Conservation (phyloP, 2,113 vertebrate species). For the Microtus pennsylvanicus region DNA sequence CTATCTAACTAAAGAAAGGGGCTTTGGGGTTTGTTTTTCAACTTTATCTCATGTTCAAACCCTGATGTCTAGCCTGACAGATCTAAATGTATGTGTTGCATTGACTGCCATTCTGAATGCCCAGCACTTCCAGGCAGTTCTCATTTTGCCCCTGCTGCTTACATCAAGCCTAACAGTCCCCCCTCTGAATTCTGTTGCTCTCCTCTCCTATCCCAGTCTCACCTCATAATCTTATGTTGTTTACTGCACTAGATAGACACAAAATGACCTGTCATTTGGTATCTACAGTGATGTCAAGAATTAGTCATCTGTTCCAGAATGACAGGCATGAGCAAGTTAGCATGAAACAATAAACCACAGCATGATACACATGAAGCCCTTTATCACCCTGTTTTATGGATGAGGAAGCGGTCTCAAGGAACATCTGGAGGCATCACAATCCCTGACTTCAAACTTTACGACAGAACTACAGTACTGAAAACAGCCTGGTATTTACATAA, state of each 20-base stretch:
- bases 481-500: too few species aligned
- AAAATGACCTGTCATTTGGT: background rate
- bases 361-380: background rate
- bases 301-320: background rate
- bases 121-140: background rate
- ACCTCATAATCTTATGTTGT: background rate
- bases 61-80: background rate
- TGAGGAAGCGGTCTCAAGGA: background rate
- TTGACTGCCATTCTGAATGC: background rate
- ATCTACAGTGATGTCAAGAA: background rate
- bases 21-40: conserved; percentile 38
- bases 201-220: background rate
- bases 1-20: conserved; percentile 15
- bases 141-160: background rate
- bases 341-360: background rate
- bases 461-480: too few species aligned
- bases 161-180: background rate
- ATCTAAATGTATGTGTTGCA: background rate
- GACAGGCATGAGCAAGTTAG: background rate
- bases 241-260: background rate
- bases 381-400: background rate
- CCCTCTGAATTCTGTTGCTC: background rate
- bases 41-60: background rate
- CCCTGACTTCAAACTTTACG: too few species aligned
- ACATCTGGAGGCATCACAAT: too few species aligned